Evolutionary conservation across 2,797 vertebrate genomes (phyloP).

Genomic region (Ptychadena robeensis): DNA sequence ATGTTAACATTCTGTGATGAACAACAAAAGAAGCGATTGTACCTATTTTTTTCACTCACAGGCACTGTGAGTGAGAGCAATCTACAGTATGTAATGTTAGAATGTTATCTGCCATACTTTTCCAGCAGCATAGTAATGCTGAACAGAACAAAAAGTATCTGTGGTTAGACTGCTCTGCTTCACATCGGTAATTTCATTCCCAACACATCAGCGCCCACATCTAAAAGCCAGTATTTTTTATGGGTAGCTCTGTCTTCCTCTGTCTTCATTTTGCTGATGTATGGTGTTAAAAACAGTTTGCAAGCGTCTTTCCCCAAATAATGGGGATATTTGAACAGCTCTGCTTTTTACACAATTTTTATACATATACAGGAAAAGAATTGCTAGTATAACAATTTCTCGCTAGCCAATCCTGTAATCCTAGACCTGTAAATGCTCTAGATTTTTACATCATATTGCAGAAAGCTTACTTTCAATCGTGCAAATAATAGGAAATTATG

Average conservation of each 20-base stretch:
- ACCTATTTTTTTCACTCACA: conserved; percentile 22
- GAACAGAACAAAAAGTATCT: conserved; percentile 51
- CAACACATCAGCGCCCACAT: conserved; percentile 44
- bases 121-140: conserved; percentile 32
- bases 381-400: conserved; percentile 2
- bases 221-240: conserved; percentile 55
- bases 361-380: conserved; percentile 28
- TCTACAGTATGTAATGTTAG: conserved; percentile 46
- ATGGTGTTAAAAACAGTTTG: conserved; percentile 54
- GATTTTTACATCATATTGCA: too few species aligned
- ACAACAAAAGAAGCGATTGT: neutral
- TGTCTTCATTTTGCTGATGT: conserved; percentile 55
- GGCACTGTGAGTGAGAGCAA: conserved; percentile 43
- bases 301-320: conserved; percentile 24
- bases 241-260: conserved; percentile 44
- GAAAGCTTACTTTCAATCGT: too few species aligned
- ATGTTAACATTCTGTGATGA: conserved; percentile 40
- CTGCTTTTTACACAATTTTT: conserved; percentile 20
- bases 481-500: too few species aligned
- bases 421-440: too few species aligned
- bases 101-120: conserved; percentile 44
- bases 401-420: too few species aligned
- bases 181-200: conserved; percentile 53
- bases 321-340: neutral
- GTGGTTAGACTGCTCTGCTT: conserved; percentile 48